These are phyloP conservation scores for Hypomecis punctinalis DNA, from an alignment of 2,888 invertebrate species.

Conservation along the genomic window DNA sequence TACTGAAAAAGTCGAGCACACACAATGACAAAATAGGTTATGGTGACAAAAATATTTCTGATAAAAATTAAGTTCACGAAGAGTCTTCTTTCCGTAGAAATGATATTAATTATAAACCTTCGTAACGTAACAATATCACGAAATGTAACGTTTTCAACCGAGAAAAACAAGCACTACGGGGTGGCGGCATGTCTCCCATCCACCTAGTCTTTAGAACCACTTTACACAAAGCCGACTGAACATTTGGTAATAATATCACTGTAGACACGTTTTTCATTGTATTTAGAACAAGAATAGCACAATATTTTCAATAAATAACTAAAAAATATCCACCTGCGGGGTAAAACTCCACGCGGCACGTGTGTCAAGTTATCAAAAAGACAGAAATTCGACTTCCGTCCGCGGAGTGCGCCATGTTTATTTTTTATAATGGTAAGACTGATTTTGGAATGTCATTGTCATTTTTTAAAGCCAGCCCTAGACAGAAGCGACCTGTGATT, in stretches of 20 bases:
- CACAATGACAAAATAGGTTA: constrained; percentile 47
- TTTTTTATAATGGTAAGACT: constrained; percentile 63
- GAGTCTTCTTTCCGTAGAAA: background rate
- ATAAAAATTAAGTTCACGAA: background rate
- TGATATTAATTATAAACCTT: background rate
- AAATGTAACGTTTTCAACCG: constrained; percentile 18
- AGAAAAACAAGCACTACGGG: constrained; percentile 45
- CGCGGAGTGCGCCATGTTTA: constrained; percentile 67
- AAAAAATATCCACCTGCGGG: constrained; percentile 79
- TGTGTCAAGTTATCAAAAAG: constrained; percentile 83
- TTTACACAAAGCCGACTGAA: constrained; percentile 62
- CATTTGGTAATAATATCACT: constrained; percentile 59
- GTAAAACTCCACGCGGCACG: constrained; percentile 85
- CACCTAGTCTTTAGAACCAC: constrained; percentile 49
- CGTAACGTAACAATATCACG: background rate
- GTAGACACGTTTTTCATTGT: constrained; percentile 45
- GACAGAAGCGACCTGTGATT: too few species aligned
- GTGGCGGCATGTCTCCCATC: constrained; percentile 64
- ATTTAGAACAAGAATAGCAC: constrained; percentile 54
- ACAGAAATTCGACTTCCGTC: constrained; percentile 75
- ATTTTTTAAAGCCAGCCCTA: constrained; percentile 1
- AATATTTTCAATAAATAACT: constrained; percentile 55
- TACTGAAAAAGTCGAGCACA: constrained; percentile 9
- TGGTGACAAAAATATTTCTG: constrained; percentile 40
- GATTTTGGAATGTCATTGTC: constrained; percentile 21